A percentile compares a stretch with the other conserved stretches of the same genome.
Evolutionary conservation across 2,888 invertebrate species (phyloP).

Genomic region (Plagiodera versicolora): DNA sequence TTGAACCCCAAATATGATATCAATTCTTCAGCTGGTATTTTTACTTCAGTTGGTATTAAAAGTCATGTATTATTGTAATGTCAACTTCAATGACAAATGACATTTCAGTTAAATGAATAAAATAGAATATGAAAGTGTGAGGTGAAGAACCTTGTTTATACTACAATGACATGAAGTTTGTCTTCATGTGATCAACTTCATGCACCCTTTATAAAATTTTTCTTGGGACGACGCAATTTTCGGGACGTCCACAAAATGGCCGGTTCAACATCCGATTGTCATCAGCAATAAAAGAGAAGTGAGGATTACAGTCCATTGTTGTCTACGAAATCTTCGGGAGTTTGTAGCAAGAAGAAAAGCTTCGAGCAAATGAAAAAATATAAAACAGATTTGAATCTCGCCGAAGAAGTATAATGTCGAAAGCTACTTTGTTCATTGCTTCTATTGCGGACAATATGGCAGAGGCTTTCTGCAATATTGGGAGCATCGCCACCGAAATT

Average conservation of each 20-base stretch:
- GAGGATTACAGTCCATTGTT: slow-evolving; percentile 20
- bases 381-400: slow-evolving; percentile 22
- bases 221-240: too few relatives aligned
- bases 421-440: not conserved
- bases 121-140: too few relatives aligned
- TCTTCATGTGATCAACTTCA: too few relatives aligned
- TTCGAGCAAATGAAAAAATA: slow-evolving; percentile 23
- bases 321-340: slow-evolving; percentile 15
- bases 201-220: too few relatives aligned
- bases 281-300: slow-evolving; percentile 2
- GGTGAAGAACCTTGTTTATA: too few relatives aligned
- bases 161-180: too few relatives aligned
- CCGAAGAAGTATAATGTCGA: slow-evolving; percentile 11
- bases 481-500: slow-evolving; percentile 23
- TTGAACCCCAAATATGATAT: too few relatives aligned
- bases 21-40: too few relatives aligned
- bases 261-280: not conserved
- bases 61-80: too few relatives aligned
- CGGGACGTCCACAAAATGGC: not conserved
- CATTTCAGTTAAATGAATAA: too few relatives aligned
- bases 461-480: slow-evolving; percentile 21
- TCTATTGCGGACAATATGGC: slow-evolving; percentile 17
- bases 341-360: slow-evolving; percentile 9
- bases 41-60: too few relatives aligned
- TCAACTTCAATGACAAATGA: too few relatives aligned